Evolutionary conservation across 2,888 invertebrate species (phyloP), one percentile per base, ranked within the genome.

Genomic region (Drosophila affinis): DNA sequence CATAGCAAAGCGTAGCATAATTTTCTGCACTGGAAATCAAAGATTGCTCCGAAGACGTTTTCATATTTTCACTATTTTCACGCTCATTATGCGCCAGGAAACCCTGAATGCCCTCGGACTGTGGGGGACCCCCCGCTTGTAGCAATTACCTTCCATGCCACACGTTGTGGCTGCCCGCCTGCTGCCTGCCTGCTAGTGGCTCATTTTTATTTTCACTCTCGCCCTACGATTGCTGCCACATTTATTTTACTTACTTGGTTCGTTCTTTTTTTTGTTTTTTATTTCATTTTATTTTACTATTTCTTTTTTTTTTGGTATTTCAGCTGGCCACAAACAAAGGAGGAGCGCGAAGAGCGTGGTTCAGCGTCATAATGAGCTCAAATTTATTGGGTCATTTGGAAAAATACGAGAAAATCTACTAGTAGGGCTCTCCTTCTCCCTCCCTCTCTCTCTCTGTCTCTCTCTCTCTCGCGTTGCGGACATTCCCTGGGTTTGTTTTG

Each of bases 311-410:
- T 53, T 34, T 72, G 77, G 68, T 68, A 64, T 73, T 80, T 78
- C 81, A 75, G 75, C 73, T 81, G 81, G 73, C 71, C 80, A 51
- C 72, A 86, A 81, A 68, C 75, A 75, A 79, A 63, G 49, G 51
- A 55, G 54, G 70, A 17, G 47, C 51, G 57, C 18, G 58, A 63
- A 72, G 70, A 74, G 87, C 89, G 89, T 86, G 89, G 85, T 87
- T 68, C 71, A 73, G 80, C 82, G 89, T 88, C 86, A 86, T 86
- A 86, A 86, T 86, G 89, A 88, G 89, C 75, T 81, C 68, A 87
- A 86, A 86, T 86, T 86, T 86, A 86, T 86, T 84, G 81, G 86
- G 89, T 88, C 87, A 88, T 86, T 87, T 88, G 75, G 75, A 84
- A 83, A 72, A 87, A 84, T 88, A 80, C 75, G 74, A 79, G 75